Conservation (phyloP, 37 sponge, comb jelly and placozoan genomes). For the Halichondria panicea region DNA sequence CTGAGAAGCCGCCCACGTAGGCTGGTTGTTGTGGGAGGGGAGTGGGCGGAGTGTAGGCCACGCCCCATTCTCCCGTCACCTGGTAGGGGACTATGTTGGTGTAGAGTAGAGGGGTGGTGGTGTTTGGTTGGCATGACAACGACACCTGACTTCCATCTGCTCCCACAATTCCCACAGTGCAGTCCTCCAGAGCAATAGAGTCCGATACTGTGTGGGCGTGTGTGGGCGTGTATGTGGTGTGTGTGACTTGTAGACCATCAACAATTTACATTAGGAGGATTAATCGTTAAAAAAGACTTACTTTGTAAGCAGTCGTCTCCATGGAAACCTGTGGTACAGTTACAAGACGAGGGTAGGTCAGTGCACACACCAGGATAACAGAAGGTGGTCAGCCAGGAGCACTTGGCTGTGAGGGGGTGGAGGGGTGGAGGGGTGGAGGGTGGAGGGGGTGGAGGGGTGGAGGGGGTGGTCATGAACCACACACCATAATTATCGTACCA, state of each 20-base stretch:
- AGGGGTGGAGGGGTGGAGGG: neutral
- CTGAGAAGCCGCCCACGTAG: constrained; percentile 43
- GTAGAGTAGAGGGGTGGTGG: constrained; percentile 21
- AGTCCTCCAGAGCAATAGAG: constrained; percentile 13
- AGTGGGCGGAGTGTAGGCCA: constrained; percentile 19
- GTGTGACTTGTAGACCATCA: neutral
- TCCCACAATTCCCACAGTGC: constrained; percentile 6
- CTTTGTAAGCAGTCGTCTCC: constrained; percentile 66
- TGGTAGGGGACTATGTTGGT: constrained; percentile 51
- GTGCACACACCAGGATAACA: constrained; percentile 81
- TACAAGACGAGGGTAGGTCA: constrained; percentile 36
- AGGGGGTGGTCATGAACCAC: neutral
- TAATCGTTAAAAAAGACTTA: constrained; percentile 11
- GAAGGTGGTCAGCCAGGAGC: constrained; percentile 68
- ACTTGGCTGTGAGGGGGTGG: constrained; percentile 38
- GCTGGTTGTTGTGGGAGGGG: constrained; percentile 43
- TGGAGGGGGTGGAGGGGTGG: neutral
- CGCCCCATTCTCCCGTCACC: constrained; percentile 34
- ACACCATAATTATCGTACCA: no score
- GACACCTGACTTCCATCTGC: neutral
- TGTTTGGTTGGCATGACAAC: constrained; percentile 8
- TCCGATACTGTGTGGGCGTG: constrained; percentile 13
- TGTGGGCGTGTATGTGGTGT: neutral
- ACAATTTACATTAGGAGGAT: neutral
- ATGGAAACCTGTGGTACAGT: constrained; percentile 61